Evolutionary conservation across 2,888 invertebrate species (phyloP), one percentile per base, ranked within the genome.

Genomic region (Lepidocyrtinus sp.): DNA sequence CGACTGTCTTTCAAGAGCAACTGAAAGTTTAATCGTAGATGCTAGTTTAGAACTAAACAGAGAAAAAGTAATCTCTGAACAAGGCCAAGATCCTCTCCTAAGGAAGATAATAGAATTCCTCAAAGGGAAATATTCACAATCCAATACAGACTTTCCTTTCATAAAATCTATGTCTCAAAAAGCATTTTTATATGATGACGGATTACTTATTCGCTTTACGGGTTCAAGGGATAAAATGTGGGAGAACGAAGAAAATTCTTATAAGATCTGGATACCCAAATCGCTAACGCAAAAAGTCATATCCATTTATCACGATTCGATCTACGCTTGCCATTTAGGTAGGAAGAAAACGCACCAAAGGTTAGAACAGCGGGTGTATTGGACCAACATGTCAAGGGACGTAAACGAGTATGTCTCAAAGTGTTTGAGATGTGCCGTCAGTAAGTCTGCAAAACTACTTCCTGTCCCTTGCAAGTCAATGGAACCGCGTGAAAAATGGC

Each of bases 161-260:
- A 9, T 25, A 7, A 45, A 50, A n/a, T n/a, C 24, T 59, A 7
- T 36, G 1, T 27, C 2, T 7, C 1, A 45, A 0, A 62, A 68
- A 50, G 73, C 65, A 5, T 1, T 5, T 3, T 3, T n/a, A 0
- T 55, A 59, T n/a, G 3, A 0, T 2, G 69, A 71, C 61, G 79
- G 71, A 1, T 27, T 82, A 1, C 64, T 82, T 25, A 45, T 82
- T 17, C 1, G 75, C 1, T 79, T 72, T 27, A 72, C 75, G 0
- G 75, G 82, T 2, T 62, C 74, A 24, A 36, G 63, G 21, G 68
- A 55, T 2, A 75, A 75, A 17, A 71, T 70, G 15, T 79, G 82
- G 82, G 82, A 82, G n/a, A 46, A 71, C 7, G 79, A 82, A 21
- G 25, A 50, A 0, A 0, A 45, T 0, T 75, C 72, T 24, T 82